Conservation (phyloP, 2,797 vertebrate species). For the Silurus aristotelis region DNA sequence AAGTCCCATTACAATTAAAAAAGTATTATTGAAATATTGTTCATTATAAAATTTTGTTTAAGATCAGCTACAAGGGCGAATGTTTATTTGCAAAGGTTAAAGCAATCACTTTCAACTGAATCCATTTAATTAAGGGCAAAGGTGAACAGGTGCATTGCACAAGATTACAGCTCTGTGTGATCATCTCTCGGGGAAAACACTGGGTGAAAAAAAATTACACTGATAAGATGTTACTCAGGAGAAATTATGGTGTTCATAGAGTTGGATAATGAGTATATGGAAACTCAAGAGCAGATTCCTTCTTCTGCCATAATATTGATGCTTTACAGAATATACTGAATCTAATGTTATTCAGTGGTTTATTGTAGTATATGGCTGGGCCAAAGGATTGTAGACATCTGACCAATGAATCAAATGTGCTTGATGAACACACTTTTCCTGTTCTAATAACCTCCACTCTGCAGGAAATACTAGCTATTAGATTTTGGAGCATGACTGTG, state of each 20-base stretch:
- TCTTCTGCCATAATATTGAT: neutral
- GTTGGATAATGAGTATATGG: neutral
- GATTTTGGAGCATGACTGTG: neutral
- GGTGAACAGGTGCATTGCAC: neutral
- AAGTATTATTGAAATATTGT: too few relatives aligned
- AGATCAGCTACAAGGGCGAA: neutral
- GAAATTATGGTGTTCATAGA: neutral
- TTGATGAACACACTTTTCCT: neutral
- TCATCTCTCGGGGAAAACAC: neutral
- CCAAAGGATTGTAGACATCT: neutral
- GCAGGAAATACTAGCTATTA: neutral
- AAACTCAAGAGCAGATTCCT: neutral
- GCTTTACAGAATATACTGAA: neutral
- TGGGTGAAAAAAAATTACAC: neutral
- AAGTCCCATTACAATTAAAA: neutral
- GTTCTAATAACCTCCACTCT: neutral
- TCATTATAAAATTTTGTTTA: neutral
- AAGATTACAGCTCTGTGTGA: neutral
- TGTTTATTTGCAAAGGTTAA: neutral
- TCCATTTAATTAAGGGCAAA: neutral
- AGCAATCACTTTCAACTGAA: neutral
- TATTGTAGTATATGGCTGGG: neutral
- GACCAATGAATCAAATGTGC: neutral
- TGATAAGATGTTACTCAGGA: neutral
- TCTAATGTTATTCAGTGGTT: neutral